phyloP scores from a whole-genome alignment of 2,113 vertebrate species.

The Lepidothrix coronata region DNA sequence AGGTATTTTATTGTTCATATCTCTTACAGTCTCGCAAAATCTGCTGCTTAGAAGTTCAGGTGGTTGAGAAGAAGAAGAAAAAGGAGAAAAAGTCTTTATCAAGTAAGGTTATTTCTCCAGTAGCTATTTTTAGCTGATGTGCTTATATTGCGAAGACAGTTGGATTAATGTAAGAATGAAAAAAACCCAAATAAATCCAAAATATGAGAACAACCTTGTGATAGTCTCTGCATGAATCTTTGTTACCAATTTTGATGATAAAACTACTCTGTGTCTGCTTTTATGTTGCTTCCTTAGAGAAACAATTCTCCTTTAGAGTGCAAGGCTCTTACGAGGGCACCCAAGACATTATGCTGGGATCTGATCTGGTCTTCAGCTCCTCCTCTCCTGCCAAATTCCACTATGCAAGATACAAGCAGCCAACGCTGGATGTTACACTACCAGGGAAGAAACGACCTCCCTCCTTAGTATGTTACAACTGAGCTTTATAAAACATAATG shows the following conservation, averaged over 20 bases:
- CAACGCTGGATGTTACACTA: not conserved
- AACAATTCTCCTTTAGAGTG: slow-evolving; percentile 57
- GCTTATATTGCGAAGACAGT: not conserved
- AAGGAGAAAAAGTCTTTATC: slow-evolving; percentile 6
- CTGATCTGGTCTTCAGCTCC: not conserved
- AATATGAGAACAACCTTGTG: not conserved
- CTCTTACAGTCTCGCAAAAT: slow-evolving; percentile 67
- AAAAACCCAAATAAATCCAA: not conserved
- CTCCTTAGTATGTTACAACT: slow-evolving; percentile 26
- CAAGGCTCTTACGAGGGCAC: slow-evolving; percentile 56
- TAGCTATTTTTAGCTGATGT: not conserved
- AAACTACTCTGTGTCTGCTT: not conserved
- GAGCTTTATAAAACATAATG: not conserved
- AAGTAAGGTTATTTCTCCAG: slow-evolving; percentile 42
- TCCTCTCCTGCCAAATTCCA: slow-evolving; percentile 55
- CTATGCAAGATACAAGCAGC: slow-evolving; percentile 63
- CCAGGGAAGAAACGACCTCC: slow-evolving; percentile 11
- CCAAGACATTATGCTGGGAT: slow-evolving; percentile 13
- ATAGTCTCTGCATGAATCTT: not conserved
- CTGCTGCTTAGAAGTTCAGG: slow-evolving; percentile 57
- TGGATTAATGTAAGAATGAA: not conserved
- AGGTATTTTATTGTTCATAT: not conserved
- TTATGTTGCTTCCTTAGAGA: slow-evolving; percentile 10
- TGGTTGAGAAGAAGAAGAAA: slow-evolving; percentile 42
- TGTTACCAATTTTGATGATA: not conserved